Base-by-base conservation (phyloP, 2,113 vertebrate genomes). In the Hydrolagus affinis region DNA sequence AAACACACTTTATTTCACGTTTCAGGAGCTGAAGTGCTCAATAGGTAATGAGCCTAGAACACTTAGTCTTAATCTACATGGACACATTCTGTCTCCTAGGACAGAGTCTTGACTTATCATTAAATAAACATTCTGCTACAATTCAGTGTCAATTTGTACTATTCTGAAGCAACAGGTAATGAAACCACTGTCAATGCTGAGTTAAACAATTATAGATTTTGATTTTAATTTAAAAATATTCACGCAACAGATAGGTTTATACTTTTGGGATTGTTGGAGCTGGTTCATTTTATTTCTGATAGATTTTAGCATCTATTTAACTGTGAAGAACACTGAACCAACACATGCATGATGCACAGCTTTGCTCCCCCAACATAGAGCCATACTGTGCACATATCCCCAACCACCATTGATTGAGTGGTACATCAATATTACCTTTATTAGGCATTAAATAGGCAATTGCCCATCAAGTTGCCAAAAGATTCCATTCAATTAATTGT, bases 21-120 rank as follows among this genome's bases (percentile, higher is more conserved):
- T 44, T 44, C 2, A 86, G 83, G 74, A 88, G 2, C 85, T 87
- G 78, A 75, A 85, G 86, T 21, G 62, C 17, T 66, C 32, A 23
- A 83, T 87, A 87, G 15, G 30, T 88, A 86, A 86, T 85, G 85
- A 87, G 87, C 56, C 59, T 15, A 85, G 14, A 85, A 80, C 85
- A 72, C 68, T 59, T 66, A 69, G 69, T 86, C 86, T 19, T 21
- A 21, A 78, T 85, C 87, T 85, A n/a, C 80, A 11, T 66, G 86
- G 11, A 9, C 0, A 85, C 77, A 71, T 66, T 44, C 85, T 3
- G 9, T 87, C 11, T 86, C 73, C 85, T 56, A 25, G 32, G 72
- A 83, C 83, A 64, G 85, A 86, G 25, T 0, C 0, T 56, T 69
- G 57, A 64, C 85, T 86, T 87, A 73, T 28, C 59, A 73, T 28